Percentiles rank a stretch among this genome's conserved stretches.
These are phyloP conservation scores for Cotesia congregata DNA, from an alignment of 2,888 invertebrate genomes.

Conservation along the genomic window DNA sequence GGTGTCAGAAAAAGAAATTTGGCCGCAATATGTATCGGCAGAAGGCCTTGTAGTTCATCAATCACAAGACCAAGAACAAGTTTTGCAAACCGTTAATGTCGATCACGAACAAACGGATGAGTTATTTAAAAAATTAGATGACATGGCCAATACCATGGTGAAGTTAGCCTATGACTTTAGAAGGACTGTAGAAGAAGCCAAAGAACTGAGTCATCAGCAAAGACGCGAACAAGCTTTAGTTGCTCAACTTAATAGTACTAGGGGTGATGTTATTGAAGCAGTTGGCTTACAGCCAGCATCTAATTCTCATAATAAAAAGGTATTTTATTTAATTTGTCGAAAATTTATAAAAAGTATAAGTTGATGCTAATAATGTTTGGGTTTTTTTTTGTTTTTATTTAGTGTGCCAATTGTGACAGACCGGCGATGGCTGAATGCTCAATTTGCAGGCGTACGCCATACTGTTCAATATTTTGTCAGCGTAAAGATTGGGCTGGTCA, in stretches of 20 bases:
- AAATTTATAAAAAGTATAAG: no score
- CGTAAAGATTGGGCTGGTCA: constrained; percentile 91
- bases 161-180: constrained; percentile 80
- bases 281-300: constrained; percentile 74
- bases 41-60: constrained; percentile 67
- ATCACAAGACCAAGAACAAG: constrained; percentile 60
- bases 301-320: constrained; percentile 83
- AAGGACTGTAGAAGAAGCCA: constrained; percentile 82
- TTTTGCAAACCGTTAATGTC: constrained; percentile 57
- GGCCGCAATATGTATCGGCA: constrained; percentile 65
- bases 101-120: constrained; percentile 64
- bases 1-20: constrained; percentile 64
- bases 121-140: constrained; percentile 74
- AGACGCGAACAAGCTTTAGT: constrained; percentile 67
- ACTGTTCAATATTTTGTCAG: constrained; percentile 92
- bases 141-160: constrained; percentile 78
- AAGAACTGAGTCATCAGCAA: constrained; percentile 77
- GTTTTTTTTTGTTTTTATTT: constrained; percentile 45
- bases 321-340: constrained; percentile 59
- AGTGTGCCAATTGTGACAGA: constrained; percentile 92
- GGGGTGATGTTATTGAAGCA: constrained; percentile 71
- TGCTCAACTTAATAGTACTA: constrained; percentile 69
- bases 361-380: no score
- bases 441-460: constrained; percentile 86
- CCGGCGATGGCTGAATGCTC: constrained; percentile 91